Percentiles rank a stretch among this genome's conserved stretches.
Evolutionary conservation across 1,140 invertebrate species (phyloP).

Genomic region (Galendromus occidentalis): DNA sequence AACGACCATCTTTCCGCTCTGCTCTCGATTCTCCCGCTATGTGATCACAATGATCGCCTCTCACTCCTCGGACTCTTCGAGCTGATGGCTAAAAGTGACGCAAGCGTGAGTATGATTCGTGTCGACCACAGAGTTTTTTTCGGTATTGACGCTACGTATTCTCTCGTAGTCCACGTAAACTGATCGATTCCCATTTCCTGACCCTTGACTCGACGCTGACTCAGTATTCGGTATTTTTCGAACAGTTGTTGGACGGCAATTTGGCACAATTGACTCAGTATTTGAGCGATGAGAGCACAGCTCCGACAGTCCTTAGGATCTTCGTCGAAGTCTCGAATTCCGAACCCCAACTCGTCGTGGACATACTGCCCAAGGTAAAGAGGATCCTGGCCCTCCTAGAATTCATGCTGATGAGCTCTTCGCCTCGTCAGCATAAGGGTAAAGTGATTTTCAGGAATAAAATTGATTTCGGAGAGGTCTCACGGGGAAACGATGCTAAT

Average conservation of each 20-base stretch:
- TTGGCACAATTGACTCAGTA: slow-evolving; percentile 55
- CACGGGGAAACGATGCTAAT: no score
- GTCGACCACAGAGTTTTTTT: no score
- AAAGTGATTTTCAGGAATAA: no score
- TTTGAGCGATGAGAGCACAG: slow-evolving; percentile 35
- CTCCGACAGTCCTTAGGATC: slow-evolving; percentile 46
- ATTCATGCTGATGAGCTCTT: no score
- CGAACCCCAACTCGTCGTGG: slow-evolving; percentile 40
- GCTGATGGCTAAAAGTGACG: slow-evolving; percentile 54
- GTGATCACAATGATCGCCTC: slow-evolving; percentile 58
- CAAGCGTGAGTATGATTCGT: slow-evolving; percentile 35
- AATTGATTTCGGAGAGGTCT: no score
- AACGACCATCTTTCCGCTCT: slow-evolving; percentile 60
- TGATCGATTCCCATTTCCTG: no score
- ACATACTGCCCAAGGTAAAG: slow-evolving; percentile 42
- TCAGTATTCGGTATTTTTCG: slow-evolving; percentile 17
- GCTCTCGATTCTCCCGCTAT: slow-evolving; percentile 53
- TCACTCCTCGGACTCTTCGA: slow-evolving; percentile 57
- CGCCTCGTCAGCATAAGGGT: no score
- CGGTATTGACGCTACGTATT: no score
- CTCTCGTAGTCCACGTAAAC: no score
- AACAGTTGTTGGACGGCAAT: slow-evolving; percentile 46
- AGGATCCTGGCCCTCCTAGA: no score
- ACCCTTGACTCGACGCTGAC: no score
- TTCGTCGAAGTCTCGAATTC: slow-evolving; percentile 49